Evolutionary conservation across 2,888 invertebrate species (phyloP).

Genomic region (Pollenia amentaria): DNA sequence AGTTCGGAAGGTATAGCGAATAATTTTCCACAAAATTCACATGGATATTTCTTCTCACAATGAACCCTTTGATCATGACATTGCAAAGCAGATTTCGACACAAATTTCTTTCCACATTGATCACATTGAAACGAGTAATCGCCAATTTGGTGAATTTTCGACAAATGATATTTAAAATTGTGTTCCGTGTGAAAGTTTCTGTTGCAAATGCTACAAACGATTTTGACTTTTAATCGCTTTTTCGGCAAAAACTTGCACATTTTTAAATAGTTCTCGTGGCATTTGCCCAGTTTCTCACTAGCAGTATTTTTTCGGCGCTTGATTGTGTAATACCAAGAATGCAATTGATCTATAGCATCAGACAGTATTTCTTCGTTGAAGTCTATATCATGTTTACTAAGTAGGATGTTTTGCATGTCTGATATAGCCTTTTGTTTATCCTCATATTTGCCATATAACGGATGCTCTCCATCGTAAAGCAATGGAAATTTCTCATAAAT

Average conservation of each 20-base stretch:
- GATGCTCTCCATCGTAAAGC: constrained; percentile 77
- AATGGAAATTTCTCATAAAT: constrained; percentile 78
- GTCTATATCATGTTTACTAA: constrained; percentile 68
- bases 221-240: constrained; percentile 75
- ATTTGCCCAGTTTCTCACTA: constrained; percentile 62
- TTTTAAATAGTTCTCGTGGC: constrained; percentile 76
- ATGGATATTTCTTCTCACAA: constrained; percentile 78
- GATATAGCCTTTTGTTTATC: constrained; percentile 76
- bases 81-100: constrained; percentile 74
- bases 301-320: constrained; percentile 45
- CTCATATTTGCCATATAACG: constrained; percentile 75
- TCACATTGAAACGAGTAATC: constrained; percentile 78
- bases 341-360: constrained; percentile 77
- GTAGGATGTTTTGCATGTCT: constrained; percentile 75
- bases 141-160: constrained; percentile 78
- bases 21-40: constrained; percentile 77
- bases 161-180: constrained; percentile 77
- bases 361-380: constrained; percentile 78
- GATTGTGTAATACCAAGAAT: constrained; percentile 79
- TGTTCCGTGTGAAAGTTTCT: constrained; percentile 76
- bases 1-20: constrained; percentile 78
- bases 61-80: constrained; percentile 78
- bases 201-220: constrained; percentile 78
- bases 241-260: constrained; percentile 77
- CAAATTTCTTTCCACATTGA: constrained; percentile 77